These are phyloP conservation scores for Steatocranus sp. DNA, from an alignment of 2,797 vertebrate genomes.

Conservation along the genomic window DNA sequence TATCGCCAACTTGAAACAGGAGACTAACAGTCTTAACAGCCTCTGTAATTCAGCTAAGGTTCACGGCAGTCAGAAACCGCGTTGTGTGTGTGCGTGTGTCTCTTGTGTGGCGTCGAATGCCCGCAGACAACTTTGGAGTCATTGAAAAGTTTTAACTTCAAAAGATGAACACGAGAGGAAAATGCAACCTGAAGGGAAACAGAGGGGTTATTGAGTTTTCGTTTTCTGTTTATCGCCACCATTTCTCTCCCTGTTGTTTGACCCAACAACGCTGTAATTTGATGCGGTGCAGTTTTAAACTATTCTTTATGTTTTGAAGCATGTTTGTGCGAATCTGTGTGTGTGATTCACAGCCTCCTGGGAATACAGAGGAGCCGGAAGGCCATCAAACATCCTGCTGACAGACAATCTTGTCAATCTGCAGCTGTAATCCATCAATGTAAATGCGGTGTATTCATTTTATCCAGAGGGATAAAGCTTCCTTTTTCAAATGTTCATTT, in stretches of 20 bases:
- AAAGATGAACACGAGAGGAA: constrained; percentile 1
- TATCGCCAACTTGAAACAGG: constrained; percentile 36
- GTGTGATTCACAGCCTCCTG: constrained; percentile 7
- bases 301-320: neutral
- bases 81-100: neutral
- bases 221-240: constrained; percentile 11
- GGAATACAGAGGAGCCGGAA: constrained; percentile 5
- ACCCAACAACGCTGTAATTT: neutral
- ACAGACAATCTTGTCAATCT: constrained; percentile 52
- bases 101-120: neutral
- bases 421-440: constrained; percentile 49
- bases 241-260: neutral
- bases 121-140: constrained; percentile 25
- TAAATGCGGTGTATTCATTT: constrained; percentile 32
- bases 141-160: constrained; percentile 30
- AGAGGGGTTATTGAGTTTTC: constrained; percentile 5
- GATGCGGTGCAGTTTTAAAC: neutral
- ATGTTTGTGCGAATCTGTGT: neutral
- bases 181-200: constrained; percentile 4
- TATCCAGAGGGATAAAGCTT: neutral
- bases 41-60: constrained; percentile 38
- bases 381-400: constrained; percentile 45
- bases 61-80: constrained; percentile 3
- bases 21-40: constrained; percentile 50
- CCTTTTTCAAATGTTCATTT: constrained; percentile 29